Conservation (phyloP, 2,113 vertebrate genomes). For the Gavialis gangeticus region DNA sequence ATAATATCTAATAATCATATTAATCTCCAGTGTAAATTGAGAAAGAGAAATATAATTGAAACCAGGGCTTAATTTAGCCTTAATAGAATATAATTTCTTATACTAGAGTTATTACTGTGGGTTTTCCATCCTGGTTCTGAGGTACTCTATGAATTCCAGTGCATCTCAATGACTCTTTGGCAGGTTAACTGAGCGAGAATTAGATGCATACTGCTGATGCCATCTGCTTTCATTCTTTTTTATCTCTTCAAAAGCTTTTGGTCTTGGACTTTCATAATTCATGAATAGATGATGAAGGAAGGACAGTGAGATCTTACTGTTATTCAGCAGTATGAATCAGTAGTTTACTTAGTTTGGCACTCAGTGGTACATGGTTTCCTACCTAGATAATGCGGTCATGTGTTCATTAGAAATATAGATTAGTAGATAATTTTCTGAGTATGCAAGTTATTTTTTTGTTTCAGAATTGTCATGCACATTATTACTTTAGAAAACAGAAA, state of each 20-base stretch:
- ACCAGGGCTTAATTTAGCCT: not conserved
- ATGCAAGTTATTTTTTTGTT: not conserved
- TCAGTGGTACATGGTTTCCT: not conserved
- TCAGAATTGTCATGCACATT: not conserved
- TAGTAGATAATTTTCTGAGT: not conserved
- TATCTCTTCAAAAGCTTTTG: not conserved
- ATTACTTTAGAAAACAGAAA: not conserved
- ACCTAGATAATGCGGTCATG: not conserved
- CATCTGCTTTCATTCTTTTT: constrained; percentile 1
- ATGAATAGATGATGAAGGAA: not conserved
- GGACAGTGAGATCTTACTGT: not conserved
- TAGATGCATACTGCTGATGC: not conserved
- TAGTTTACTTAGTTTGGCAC: not conserved
- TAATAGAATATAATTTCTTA: not conserved
- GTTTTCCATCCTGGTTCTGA: not conserved
- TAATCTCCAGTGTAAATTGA: not conserved
- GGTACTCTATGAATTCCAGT: not conserved
- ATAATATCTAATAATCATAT: not conserved
- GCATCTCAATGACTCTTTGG: not conserved
- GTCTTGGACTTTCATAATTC: not conserved
- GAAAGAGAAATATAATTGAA: not conserved
- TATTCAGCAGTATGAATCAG: not conserved
- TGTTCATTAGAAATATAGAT: not conserved
- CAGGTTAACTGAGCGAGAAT: not conserved
- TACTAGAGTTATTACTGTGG: not conserved